Evolutionary conservation across 2,797 vertebrate genomes (phyloP), one percentile per base, ranked within the genome.

Genomic region (Pyrocephalus nanus): DNA sequence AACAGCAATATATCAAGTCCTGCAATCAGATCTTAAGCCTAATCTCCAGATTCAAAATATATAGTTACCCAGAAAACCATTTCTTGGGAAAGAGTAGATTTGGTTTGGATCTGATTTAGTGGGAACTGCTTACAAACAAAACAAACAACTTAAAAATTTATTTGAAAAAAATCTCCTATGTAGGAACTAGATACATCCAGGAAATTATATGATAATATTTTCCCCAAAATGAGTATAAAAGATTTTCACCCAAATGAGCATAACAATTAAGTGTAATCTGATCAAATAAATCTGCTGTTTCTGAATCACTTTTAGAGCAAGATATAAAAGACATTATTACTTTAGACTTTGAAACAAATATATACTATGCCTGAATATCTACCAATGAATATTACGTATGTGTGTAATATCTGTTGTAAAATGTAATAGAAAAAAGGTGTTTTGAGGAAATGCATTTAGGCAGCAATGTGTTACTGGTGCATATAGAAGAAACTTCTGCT

Each of bases 1-100:
- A 53, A 65, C 40, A 93, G 21, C 26, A 89, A 69, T 89, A 76
- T 85, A 61, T 91, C 75, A 89, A 47, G 48, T 90, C 81, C 74
- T 93, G 78, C 79, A 88, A 95, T 96, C 79, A 94, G 95, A 95
- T 80, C 88, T 71, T 92, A 75, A 43, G 16, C 58, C 54, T 88
- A 89, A 85, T 43, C 64, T 96, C 40, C 69, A 96, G 88, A 95
- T 96, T 95, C 79, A 96, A 92, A 69, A 8, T 74, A 95, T 70
- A 94, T 78, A 95, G 76, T 92, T 97, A 92, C 82, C 50, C 85
- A 96, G 96, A 97, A 97, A 97, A 92, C 42, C 9, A 61, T 91
- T 97, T 96, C 42, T 71, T 91, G 88, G 88, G 75, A 95, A 95
- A 71, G n/a, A 58, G 7, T 69, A 95, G 70, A 80, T 88, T 92